These are phyloP conservation scores for Spialia ferax DNA, from an alignment of 2,888 invertebrate genomes.

Conservation along the genomic window DNA sequence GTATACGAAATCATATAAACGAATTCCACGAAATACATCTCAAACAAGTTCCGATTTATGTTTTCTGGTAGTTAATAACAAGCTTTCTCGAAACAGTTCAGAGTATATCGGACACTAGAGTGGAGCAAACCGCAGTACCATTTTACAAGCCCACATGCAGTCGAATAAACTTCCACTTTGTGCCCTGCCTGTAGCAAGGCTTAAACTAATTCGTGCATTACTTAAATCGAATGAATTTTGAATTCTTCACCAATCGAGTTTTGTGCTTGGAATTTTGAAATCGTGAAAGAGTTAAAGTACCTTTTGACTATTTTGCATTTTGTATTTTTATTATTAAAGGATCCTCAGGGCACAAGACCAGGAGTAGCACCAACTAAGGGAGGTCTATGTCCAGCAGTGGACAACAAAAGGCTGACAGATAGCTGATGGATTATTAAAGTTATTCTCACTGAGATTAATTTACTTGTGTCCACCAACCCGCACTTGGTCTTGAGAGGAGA, in stretches of 20 bases:
- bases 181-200: neutral
- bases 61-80: neutral
- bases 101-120: slow-evolving; percentile 5
- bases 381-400: too few relatives aligned
- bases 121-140: slow-evolving; percentile 14
- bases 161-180: slow-evolving; percentile 23
- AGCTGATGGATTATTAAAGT: too few relatives aligned
- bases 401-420: too few relatives aligned
- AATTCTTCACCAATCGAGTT: neutral
- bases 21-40: neutral
- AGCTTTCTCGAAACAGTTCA: neutral
- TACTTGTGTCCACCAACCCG: too few relatives aligned
- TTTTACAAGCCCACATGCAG: slow-evolving; percentile 25
- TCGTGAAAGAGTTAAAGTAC: too few relatives aligned
- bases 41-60: neutral
- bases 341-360: too few relatives aligned
- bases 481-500: too few relatives aligned
- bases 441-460: too few relatives aligned
- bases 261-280: neutral
- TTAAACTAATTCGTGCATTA: neutral
- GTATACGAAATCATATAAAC: neutral
- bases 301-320: too few relatives aligned
- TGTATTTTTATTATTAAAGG: too few relatives aligned
- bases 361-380: too few relatives aligned
- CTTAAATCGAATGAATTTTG: neutral